Percentiles rank a stretch among this genome's conserved stretches.
Conservation (phyloP, 2,888 invertebrate species). For the Tipula vernalis region DNA sequence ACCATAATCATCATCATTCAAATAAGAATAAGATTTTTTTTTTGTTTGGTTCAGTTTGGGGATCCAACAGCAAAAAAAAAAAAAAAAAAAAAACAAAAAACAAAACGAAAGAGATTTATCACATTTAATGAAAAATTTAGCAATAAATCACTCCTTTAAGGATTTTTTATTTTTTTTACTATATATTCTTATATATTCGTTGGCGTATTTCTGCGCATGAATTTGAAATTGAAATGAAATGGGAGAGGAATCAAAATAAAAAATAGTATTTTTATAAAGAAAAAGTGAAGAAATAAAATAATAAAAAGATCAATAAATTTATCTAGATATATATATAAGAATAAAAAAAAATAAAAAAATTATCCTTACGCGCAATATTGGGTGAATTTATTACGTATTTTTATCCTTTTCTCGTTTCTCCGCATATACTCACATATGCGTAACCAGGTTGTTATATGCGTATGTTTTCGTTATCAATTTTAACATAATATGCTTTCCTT, state of each 20-base stretch:
- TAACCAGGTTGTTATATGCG: background rate
- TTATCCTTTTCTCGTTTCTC: background rate
- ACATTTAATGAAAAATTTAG: constrained; percentile 10
- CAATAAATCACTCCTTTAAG: constrained; percentile 10
- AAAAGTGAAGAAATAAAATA: background rate
- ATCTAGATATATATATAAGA: background rate
- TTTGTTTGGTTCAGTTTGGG: background rate
- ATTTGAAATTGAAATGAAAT: constrained; percentile 8
- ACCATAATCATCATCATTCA: constrained; percentile 9
- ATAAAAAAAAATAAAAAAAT: background rate
- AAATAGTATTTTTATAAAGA: background rate
- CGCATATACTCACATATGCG: background rate
- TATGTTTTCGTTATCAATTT: background rate
- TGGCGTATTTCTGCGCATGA: constrained; percentile 9
- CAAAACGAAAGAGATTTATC: background rate
- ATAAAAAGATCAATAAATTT: constrained; percentile 9
- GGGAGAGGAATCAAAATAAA: constrained; percentile 7
- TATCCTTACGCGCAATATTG: constrained; percentile 8
- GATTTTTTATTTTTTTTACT: background rate
- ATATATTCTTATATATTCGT: background rate
- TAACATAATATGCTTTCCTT: background rate
- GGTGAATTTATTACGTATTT: background rate
- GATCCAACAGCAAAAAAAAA: background rate
- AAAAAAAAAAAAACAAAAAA: background rate
- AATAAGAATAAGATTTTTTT: background rate